Percentiles rank a stretch among this genome's conserved stretches.
Evolutionary conservation across 2,113 vertebrate genomes (phyloP).

Genomic region (Rhinopomastus cyanomelas): DNA sequence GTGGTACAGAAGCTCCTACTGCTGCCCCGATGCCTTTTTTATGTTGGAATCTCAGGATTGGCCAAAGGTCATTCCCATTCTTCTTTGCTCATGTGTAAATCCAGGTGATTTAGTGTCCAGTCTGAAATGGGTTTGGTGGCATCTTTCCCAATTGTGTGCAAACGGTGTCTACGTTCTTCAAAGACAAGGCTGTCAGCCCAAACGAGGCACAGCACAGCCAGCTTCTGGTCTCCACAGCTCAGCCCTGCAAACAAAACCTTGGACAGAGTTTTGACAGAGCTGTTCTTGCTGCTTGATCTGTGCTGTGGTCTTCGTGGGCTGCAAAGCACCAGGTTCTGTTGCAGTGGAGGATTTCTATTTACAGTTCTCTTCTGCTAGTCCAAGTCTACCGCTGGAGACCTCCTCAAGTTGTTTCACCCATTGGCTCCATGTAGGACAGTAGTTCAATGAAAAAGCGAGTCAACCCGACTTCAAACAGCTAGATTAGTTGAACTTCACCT

Average conservation of each 20-base stretch:
- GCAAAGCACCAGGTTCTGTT: background rate
- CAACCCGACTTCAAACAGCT: background rate
- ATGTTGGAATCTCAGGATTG: background rate
- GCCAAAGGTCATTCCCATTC: background rate
- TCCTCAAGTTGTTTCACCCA: background rate
- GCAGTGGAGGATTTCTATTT: background rate
- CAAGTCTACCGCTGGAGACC: background rate
- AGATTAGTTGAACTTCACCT: conserved; percentile 42
- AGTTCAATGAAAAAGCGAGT: background rate
- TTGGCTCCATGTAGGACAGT: background rate
- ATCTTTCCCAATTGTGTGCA: accelerated
- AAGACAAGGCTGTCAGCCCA: background rate
- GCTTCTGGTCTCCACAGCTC: background rate
- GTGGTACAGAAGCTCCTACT: background rate
- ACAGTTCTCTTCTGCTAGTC: background rate
- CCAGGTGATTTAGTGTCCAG: too few relatives aligned
- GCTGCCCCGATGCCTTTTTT: background rate
- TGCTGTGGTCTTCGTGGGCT: background rate
- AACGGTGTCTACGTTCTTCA: background rate
- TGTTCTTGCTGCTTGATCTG: background rate
- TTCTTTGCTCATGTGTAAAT: background rate
- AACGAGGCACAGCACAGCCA: background rate
- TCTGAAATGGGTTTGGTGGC: background rate
- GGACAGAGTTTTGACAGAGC: background rate
- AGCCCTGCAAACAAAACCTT: background rate